Base-by-base conservation (phyloP, 2,888 invertebrate species). In the Agrotis exclamationis region DNA sequence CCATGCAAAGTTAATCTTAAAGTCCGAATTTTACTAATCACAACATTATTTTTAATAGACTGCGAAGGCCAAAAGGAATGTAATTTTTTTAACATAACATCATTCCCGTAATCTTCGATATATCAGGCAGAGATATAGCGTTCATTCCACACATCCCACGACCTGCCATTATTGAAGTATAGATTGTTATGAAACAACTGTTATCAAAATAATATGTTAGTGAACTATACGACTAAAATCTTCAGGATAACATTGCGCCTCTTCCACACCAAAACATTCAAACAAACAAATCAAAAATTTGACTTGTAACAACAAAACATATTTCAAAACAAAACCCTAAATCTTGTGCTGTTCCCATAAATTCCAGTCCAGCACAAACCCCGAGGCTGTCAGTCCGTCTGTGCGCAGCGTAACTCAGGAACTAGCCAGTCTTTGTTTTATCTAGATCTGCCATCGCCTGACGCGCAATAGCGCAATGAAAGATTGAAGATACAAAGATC, bases 341-440 rank as follows among this genome's bases (percentile, higher is more conserved):
- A 65, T 65, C 63, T 71, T 70, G 44, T 63, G 53, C 57, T 63
- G 76, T 74, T 56, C 70, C 69, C 70, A 83, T 85, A 85, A 82
- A 85, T 85, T 70, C 60, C 45, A 39, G 1, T 18, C 54, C 53
- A 78, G 50, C 74, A 72, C 73, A 57, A 70, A 58, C 79, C 82
- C 82, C 72, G 76, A 63, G 81, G 84, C 87, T 75, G 85, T 86
- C 84, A 70, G 86, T 84, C 88, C 76, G 83, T 88, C 89, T 85
- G 81, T 87, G 82, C 73, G 75, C 69, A 76, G 87, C 85, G 89
- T 88, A 88, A 87, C 88, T 88, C 86, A 86, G 88, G 84, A 80
- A 85, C 85, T 81, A 73, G 76, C 83, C 80, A 82, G 79, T 75
- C 76, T 71, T 69, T 76, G 79, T 80, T 69, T 84, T 86, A 87